A percentile compares a stretch with the other conserved stretches of the same genome.
phyloP scores from a whole-genome alignment of 2,113 vertebrate genomes.

The Anarrhichthys ocellatus region DNA sequence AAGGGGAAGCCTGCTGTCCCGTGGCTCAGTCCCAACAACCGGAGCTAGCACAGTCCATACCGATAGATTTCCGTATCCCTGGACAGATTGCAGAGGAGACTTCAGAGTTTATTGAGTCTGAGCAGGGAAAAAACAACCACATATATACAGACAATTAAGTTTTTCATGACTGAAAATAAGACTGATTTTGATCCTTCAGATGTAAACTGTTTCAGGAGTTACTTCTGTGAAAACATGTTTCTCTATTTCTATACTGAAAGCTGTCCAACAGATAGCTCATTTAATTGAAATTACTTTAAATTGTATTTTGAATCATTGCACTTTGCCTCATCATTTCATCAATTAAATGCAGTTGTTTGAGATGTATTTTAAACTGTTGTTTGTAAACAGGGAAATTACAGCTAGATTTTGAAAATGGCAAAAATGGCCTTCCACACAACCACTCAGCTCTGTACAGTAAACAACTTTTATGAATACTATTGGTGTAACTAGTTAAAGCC shows the following conservation, averaged over 20 bases:
- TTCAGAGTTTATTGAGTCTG: slow-evolving; percentile 75
- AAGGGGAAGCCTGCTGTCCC: slow-evolving; percentile 84
- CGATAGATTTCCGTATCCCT: slow-evolving; percentile 89
- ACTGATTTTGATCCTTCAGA: slow-evolving; percentile 32
- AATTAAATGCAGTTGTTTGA: slow-evolving; percentile 29
- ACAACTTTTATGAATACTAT: slow-evolving; percentile 48
- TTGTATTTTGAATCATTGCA: slow-evolving; percentile 55
- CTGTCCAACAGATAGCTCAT: slow-evolving; percentile 14
- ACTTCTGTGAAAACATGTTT: slow-evolving; percentile 34
- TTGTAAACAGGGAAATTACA: slow-evolving; percentile 44
- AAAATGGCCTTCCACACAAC: slow-evolving; percentile 36
- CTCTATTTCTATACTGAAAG: slow-evolving; percentile 29
- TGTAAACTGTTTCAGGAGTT: slow-evolving; percentile 51
- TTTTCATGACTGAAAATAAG: slow-evolving; percentile 31
- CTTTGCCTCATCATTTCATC: slow-evolving; percentile 56
- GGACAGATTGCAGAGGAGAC: slow-evolving; percentile 82
- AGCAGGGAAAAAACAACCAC: slow-evolving; percentile 76
- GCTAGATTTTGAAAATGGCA: slow-evolving; percentile 24
- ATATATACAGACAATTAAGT: slow-evolving; percentile 71
- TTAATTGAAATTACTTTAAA: slow-evolving; percentile 42
- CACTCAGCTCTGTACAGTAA: slow-evolving; percentile 57
- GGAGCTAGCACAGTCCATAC: slow-evolving; percentile 71
- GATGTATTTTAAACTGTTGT: slow-evolving; percentile 41
- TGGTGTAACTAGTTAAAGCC: slow-evolving; percentile 29
- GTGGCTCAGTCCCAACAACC: slow-evolving; percentile 53